Conservation (phyloP, 2,797 vertebrate genomes). For the Muscicapa striata region DNA sequence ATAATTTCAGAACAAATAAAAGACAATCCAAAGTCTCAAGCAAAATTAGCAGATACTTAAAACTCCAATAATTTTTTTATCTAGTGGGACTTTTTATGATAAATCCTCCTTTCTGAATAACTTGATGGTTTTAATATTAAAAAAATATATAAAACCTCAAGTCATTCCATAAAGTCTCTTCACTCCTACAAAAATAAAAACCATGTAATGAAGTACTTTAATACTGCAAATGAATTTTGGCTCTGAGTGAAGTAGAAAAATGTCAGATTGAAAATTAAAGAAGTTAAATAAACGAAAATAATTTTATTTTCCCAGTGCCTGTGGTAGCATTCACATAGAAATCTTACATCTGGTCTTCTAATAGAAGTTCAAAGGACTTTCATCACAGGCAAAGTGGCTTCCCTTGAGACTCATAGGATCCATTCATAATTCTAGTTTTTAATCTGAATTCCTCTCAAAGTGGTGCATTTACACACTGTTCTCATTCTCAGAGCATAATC, state of each 20-base stretch:
- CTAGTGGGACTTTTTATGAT: not conserved
- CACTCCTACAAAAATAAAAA: not conserved
- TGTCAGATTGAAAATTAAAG: not conserved
- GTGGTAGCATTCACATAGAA: not conserved
- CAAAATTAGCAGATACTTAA: constrained; percentile 7
- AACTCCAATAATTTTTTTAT: not conserved
- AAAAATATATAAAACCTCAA: not conserved
- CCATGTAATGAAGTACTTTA: not conserved
- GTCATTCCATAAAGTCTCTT: not conserved
- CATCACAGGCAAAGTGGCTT: not conserved
- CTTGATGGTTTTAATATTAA: not conserved
- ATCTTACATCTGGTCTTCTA: not conserved
- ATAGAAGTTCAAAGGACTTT: not conserved
- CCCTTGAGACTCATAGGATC: not conserved
- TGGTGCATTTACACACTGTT: not conserved
- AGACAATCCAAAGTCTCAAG: not conserved
- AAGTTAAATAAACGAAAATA: not conserved
- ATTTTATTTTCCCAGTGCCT: not conserved
- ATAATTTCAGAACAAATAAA: constrained; percentile 6
- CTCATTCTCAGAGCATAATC: not conserved
- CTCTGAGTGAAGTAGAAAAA: not conserved
- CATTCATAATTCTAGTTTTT: not conserved
- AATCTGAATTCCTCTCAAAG: not conserved
- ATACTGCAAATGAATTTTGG: not conserved
- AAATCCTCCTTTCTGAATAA: not conserved